phyloP scores from a whole-genome alignment of 92 coral and sea anemone genomes.

The Phenganax stokvisi region DNA sequence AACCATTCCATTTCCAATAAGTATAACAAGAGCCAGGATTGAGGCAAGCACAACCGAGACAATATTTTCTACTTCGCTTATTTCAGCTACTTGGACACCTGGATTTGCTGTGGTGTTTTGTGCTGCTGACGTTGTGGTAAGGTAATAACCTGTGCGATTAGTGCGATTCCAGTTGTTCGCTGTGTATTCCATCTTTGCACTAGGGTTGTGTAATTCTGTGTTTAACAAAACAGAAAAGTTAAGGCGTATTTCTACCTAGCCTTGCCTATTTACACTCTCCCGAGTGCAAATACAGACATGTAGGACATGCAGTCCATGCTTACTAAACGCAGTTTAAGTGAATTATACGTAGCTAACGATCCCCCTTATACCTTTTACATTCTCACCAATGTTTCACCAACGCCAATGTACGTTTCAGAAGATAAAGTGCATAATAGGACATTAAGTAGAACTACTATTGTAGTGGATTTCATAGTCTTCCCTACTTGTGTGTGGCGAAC shows the following conservation, averaged over 20 bases:
- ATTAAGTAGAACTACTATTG: background rate
- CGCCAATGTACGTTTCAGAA: background rate
- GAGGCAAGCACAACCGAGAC: constrained; percentile 48
- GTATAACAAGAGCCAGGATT: constrained; percentile 47
- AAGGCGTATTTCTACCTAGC: background rate
- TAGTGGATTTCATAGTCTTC: too few relatives aligned
- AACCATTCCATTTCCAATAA: constrained; percentile 74
- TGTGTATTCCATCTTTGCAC: background rate
- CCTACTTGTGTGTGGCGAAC: background rate
- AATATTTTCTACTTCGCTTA: constrained; percentile 51
- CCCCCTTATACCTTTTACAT: background rate
- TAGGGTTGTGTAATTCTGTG: background rate
- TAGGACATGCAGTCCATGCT: background rate
- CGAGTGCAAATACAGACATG: constrained; percentile 2
- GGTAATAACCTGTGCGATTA: background rate
- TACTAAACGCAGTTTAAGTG: background rate
- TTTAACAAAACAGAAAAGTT: background rate
- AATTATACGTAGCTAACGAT: background rate
- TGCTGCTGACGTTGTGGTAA: background rate
- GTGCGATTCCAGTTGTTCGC: background rate
- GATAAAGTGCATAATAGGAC: background rate
- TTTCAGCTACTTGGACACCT: constrained; percentile 5
- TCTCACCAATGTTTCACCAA: background rate
- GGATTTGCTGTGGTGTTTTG: background rate
- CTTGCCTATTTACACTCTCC: constrained; percentile 1